phyloP scores from a whole-genome alignment of 64 coral and sea anemone genomes.

The Montipora sp. region DNA sequence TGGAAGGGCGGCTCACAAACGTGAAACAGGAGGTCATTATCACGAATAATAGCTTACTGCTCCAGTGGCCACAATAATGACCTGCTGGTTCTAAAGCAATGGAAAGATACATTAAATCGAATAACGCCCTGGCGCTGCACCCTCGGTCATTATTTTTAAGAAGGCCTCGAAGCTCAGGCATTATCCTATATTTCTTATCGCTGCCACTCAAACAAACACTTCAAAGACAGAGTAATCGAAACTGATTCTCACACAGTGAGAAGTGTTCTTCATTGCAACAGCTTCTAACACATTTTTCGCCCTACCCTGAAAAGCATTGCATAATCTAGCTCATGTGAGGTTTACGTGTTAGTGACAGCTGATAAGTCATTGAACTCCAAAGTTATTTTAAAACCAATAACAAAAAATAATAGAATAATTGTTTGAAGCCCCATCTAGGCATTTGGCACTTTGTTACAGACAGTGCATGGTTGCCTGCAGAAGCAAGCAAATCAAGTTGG shows the following conservation, averaged over 20 bases:
- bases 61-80: no score
- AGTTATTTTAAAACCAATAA: slow-evolving; percentile 3
- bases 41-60: no score
- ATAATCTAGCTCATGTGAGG: background rate
- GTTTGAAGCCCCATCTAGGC: background rate
- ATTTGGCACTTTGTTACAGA: background rate
- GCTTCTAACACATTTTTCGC: no score
- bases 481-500: background rate
- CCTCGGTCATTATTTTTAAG: no score
- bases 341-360: background rate
- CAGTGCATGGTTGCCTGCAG: background rate
- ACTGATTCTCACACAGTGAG: slow-evolving; percentile 1
- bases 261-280: background rate
- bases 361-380: background rate
- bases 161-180: no score
- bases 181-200: background rate
- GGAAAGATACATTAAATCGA: no score
- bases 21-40: no score
- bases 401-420: background rate
- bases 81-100: no score
- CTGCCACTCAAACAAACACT: background rate
- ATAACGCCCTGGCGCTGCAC: no score
- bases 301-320: background rate
- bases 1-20: background rate
- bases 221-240: background rate